phyloP scores from a whole-genome alignment of 2,797 vertebrate genomes.

The Pipistrellus pygmaeus region DNA sequence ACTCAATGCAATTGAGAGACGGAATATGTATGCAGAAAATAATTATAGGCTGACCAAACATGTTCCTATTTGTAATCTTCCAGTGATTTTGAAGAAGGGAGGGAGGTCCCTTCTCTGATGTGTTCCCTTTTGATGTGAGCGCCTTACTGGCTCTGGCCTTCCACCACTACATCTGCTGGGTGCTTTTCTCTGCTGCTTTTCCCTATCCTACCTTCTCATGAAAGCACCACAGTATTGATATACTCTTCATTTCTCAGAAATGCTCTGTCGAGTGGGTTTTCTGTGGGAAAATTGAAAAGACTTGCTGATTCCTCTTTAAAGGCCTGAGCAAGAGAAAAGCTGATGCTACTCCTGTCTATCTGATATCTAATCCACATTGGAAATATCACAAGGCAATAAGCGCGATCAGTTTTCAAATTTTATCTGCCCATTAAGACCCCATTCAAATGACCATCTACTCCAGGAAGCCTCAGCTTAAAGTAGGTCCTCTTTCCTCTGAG shows the following conservation, averaged over 20 bases:
- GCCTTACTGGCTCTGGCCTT: neutral
- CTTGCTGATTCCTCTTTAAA: neutral
- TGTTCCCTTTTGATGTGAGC: neutral
- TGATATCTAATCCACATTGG: neutral
- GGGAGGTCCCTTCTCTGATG: neutral
- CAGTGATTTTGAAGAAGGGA: neutral
- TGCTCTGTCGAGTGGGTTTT: neutral
- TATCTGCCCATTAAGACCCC: neutral
- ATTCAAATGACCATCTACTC: neutral
- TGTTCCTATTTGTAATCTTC: neutral
- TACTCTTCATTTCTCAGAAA: conserved; percentile 40
- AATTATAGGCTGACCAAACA: neutral
- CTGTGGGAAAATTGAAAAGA: neutral
- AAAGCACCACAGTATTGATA: neutral
- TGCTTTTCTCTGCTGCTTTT: neutral
- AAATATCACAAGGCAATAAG: neutral
- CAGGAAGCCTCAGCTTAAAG: neutral
- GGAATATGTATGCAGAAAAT: neutral
- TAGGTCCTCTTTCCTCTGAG: neutral
- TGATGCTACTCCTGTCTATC: neutral
- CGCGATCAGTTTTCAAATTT: neutral
- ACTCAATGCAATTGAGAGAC: neutral
- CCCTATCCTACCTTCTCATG: neutral
- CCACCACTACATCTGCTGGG: neutral
- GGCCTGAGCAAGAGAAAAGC: neutral